Base-by-base conservation (phyloP, 1,140 invertebrate genomes). In the Camponotus pennsylvanicus region DNA sequence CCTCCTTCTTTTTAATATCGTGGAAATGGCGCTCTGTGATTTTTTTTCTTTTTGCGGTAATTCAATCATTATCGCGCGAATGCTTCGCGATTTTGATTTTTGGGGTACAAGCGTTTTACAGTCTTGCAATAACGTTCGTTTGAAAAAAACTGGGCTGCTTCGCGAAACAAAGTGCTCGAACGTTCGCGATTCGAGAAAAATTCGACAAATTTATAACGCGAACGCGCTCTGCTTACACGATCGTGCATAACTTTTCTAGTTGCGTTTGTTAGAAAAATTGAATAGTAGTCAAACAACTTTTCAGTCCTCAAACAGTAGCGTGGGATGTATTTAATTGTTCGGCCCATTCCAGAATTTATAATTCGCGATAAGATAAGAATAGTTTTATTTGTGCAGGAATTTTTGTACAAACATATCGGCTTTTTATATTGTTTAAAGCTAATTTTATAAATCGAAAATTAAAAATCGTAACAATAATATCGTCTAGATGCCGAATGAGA, bases 51-150 rank as follows among this genome's bases (percentile, higher is more conserved):
- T 37, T 42, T 82, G 61, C 57, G 63, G 9, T 52, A 59, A 85
- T 87, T 67, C 52, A 84, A 76, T 83, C 55, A 87, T 64, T 69
- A 77, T 32, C 40, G 69, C n/a, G 32, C 27, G 27, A 27, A 27
- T 27, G 27, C 7, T 42, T 32, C 55, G 69, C n/a, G n/a, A 9
- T 59, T 4, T 59, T 40, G 18, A 45, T 45, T 45, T 34, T 27
- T 5, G 0, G 0, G 27, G 27, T 1, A 27, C 27, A 21, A 8
- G 15, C 27, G 52, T 7, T 18, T 13, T 45, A 34, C 27, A 40
- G n/a, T 71, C 34, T 59, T 37, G 40, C 66, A 15, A 40, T 45
- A 82, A 45, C 79, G 11, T 15, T 69, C 57, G 11, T 21, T 7
- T 21, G 21, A 57, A 59, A 13, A 45, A 83, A 40, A n/a, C 27